Conservation (phyloP, 1,140 invertebrate species). For the Heliothis subflexa region DNA sequence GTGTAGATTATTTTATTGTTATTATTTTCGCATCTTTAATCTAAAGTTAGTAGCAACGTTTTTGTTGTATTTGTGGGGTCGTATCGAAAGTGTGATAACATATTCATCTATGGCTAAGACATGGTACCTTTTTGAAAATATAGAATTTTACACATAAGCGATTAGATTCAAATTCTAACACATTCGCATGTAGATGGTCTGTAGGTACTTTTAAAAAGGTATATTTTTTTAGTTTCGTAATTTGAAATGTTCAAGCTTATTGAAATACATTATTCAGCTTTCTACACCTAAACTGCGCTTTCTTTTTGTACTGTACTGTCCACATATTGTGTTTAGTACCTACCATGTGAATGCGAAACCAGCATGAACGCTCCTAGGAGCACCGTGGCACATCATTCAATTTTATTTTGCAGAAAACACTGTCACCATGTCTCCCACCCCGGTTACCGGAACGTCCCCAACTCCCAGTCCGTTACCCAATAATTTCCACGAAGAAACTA, state of each 20-base stretch:
- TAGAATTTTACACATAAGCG: not conserved
- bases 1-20: not conserved
- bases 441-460: slow-evolving; percentile 81
- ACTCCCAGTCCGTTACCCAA: slow-evolving; percentile 76
- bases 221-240: not conserved
- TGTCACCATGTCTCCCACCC: slow-evolving; percentile 78
- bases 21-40: not conserved
- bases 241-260: slow-evolving; percentile 21
- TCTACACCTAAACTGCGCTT: slow-evolving; percentile 49
- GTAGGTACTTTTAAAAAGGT: slow-evolving; percentile 23
- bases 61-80: not conserved
- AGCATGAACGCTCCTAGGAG: slow-evolving; percentile 71
- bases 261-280: slow-evolving; percentile 27
- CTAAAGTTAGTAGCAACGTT: not conserved
- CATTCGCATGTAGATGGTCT: not conserved
- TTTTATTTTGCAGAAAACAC: slow-evolving; percentile 84
- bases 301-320: slow-evolving; percentile 28
- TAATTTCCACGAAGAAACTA: slow-evolving; percentile 77
- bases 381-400: slow-evolving; percentile 80
- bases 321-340: slow-evolving; percentile 52
- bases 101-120: slow-evolving; percentile 42
- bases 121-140: slow-evolving; percentile 43
- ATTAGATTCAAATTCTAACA: not conserved
- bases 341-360: slow-evolving; percentile 57
- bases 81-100: slow-evolving; percentile 38